Percentiles rank a stretch among this genome's conserved stretches.
These are phyloP conservation scores for Dinocampus coccinellae DNA, from an alignment of 2,888 invertebrate species.

Conservation along the genomic window DNA sequence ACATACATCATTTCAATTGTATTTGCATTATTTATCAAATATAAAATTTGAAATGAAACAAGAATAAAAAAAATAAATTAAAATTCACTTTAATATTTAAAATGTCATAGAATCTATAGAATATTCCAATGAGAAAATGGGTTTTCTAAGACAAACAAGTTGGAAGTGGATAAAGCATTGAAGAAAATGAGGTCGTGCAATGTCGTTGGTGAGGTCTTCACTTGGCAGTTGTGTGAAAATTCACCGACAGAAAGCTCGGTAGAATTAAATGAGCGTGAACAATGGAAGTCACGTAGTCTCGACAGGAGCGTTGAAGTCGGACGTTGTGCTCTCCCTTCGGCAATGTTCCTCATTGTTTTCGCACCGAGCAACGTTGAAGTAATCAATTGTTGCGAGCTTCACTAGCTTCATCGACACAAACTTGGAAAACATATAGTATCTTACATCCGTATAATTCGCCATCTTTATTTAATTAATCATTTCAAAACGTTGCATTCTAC, in stretches of 20 bases:
- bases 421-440: slow-evolving; percentile 9
- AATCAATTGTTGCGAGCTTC: slow-evolving; percentile 44
- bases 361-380: slow-evolving; percentile 41
- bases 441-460: slow-evolving; percentile 4
- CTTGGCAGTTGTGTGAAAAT: slow-evolving; percentile 12
- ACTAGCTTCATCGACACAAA: slow-evolving; percentile 21
- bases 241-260: slow-evolving; percentile 16
- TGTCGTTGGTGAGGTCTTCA: slow-evolving; percentile 12
- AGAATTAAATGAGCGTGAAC: slow-evolving; percentile 42
- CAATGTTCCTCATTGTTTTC: slow-evolving; percentile 35
- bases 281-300: slow-evolving; percentile 45
- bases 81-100: background rate
- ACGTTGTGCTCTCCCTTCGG: slow-evolving; percentile 32
- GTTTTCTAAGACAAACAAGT: slow-evolving; percentile 39
- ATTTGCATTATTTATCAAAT: too few relatives aligned
- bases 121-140: background rate
- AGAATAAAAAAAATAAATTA: background rate
- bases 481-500: background rate
- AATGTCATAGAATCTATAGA: background rate
- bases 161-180: slow-evolving; percentile 32
- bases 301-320: slow-evolving; percentile 39
- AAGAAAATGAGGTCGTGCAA: slow-evolving; percentile 15
- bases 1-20: too few relatives aligned
- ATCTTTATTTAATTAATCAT: slow-evolving; percentile 12
- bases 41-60: too few relatives aligned